phyloP scores from a whole-genome alignment of 2,888 invertebrate genomes.

The Andrena minutula region DNA sequence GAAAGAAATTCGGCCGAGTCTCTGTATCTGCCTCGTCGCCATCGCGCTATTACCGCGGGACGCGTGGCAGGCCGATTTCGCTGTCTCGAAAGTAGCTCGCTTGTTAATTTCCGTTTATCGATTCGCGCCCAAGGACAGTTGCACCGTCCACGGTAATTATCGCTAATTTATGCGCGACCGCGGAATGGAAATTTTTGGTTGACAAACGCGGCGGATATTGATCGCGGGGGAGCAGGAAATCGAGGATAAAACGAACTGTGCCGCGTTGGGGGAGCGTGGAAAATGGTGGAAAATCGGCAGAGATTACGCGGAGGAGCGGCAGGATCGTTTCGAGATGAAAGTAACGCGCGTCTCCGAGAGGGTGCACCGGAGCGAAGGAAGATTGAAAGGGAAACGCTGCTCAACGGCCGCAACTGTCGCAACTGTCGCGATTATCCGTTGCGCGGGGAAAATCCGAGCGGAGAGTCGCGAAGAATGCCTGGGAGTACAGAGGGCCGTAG shows the following conservation, averaged over 20 bases:
- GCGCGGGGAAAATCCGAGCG: background rate
- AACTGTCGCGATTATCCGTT: background rate
- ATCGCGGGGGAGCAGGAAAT: no score
- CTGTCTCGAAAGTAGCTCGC: background rate
- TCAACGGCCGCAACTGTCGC: background rate
- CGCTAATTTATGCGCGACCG: background rate
- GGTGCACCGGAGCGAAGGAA: background rate
- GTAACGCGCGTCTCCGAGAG: background rate
- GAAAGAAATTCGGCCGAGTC: slow-evolving; percentile 56
- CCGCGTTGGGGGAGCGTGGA: no score
- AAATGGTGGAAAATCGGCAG: no score
- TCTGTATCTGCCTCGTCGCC: background rate
- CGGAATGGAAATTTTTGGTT: background rate
- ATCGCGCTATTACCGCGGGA: slow-evolving; percentile 3
- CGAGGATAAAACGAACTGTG: no score
- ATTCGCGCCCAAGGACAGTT: background rate
- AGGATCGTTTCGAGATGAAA: no score
- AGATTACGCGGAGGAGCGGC: no score
- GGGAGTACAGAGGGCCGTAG: background rate
- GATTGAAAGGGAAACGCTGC: background rate
- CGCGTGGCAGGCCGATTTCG: background rate
- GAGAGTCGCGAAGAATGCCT: slow-evolving; percentile 1
- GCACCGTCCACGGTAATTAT: background rate
- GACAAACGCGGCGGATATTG: background rate
- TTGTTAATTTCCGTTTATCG: background rate